phyloP scores from a whole-genome alignment of 2,888 invertebrate species.

The Rhorus exstirpatorius region DNA sequence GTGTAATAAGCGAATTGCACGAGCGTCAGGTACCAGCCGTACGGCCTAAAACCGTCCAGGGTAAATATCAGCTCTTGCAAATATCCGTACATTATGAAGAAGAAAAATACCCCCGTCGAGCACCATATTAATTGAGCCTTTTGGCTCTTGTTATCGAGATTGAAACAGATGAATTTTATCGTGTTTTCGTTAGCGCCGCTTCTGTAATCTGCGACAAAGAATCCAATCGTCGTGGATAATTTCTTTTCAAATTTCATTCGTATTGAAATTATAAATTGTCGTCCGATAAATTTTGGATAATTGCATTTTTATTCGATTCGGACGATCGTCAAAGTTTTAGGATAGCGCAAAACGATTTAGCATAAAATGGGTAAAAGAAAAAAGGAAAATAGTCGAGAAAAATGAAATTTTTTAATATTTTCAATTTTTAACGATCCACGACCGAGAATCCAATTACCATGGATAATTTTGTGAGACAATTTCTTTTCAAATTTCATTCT shows the following conservation, averaged over 20 bases:
- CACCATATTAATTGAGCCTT: conserved; percentile 92
- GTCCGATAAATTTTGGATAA: too few relatives aligned
- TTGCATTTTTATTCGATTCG: too few relatives aligned
- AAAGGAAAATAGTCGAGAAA: too few relatives aligned
- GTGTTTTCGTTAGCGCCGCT: conserved; percentile 22
- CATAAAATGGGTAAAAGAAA: too few relatives aligned
- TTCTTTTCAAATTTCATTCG: neutral
- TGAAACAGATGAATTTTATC: conserved; percentile 91
- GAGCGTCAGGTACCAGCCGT: conserved; percentile 96
- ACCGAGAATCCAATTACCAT: too few relatives aligned
- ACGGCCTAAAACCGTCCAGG: conserved; percentile 94
- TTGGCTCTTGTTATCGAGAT: conserved; percentile 90
- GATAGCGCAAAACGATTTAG: too few relatives aligned
- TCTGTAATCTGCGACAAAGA: conserved; percentile 30
- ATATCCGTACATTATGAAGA: conserved; percentile 97
- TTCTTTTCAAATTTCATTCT: too few relatives aligned
- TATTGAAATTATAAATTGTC: too few relatives aligned
- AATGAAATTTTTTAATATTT: too few relatives aligned
- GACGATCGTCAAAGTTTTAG: too few relatives aligned
- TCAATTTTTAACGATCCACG: too few relatives aligned
- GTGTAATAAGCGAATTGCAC: conserved; percentile 96
- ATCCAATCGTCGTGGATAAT: neutral
- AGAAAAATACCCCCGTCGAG: conserved; percentile 93
- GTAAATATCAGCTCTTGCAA: conserved; percentile 95
- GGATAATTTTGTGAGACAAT: too few relatives aligned